phyloP scores from a whole-genome alignment of 2,113 vertebrate genomes.

The Phrynocephalus versicolor region DNA sequence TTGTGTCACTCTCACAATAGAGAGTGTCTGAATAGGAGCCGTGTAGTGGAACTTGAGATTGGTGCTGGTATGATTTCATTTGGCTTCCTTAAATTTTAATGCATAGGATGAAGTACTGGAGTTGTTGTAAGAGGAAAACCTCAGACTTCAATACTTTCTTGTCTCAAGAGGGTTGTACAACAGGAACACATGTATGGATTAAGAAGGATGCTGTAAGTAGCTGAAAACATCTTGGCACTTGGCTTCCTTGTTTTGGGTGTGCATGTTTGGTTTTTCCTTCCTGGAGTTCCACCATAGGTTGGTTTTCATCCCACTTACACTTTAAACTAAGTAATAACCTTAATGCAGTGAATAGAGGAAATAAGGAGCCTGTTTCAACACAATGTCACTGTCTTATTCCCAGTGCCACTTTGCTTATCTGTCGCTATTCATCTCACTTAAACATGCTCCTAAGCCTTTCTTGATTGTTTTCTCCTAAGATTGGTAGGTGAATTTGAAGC shows the following conservation, averaged over 20 bases:
- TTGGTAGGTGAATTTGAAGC: background rate
- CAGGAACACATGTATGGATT: constrained; percentile 87
- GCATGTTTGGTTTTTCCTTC: background rate
- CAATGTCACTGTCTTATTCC: background rate
- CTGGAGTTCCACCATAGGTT: background rate
- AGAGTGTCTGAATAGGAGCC: background rate
- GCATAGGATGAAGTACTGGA: constrained; percentile 98
- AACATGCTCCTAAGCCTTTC: background rate
- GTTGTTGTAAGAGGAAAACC: constrained; percentile 95
- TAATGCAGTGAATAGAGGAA: background rate
- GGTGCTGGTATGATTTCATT: background rate
- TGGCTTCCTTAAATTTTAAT: background rate
- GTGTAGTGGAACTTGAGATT: background rate
- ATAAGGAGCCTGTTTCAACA: background rate
- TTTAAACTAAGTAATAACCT: too few relatives aligned
- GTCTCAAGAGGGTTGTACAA: constrained; percentile 91
- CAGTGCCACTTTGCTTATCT: background rate
- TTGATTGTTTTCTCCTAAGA: background rate
- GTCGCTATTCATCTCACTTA: background rate
- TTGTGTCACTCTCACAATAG: too few relatives aligned
- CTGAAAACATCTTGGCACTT: background rate
- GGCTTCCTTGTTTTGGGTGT: background rate
- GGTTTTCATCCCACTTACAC: background rate
- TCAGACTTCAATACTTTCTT: constrained; percentile 96
- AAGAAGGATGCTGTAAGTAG: constrained; percentile 88